Base-by-base conservation (phyloP, 2,888 invertebrate species). In the Sphaerophoria taeniata region DNA sequence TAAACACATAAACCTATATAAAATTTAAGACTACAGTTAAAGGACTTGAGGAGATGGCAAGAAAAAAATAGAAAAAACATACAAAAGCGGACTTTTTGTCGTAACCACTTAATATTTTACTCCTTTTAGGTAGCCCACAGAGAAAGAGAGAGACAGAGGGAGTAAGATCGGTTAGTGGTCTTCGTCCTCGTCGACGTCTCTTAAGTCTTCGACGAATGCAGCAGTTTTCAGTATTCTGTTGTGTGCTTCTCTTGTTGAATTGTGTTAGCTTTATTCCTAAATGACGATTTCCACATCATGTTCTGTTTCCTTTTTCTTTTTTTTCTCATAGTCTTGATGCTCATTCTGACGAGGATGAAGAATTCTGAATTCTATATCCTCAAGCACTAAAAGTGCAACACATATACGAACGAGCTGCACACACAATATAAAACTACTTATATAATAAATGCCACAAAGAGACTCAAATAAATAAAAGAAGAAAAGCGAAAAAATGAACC, bases 101-200 rank as follows among this genome's bases (percentile, higher is more conserved):
- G 85, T 77, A 72, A 81, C 81, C 85, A 85, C 85, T 85, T 85
- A 85, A 81, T 85, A 81, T 81, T 85, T 85, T 81, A 85, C 76
- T 85, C 76, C 85, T 77, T 77, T 85, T 85, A 73, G 75, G 63
- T 60, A 33, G 51, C 67, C 24, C 24, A 6, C 6, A 49, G 51
- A 53, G 24, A 63, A 73, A 24, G 24, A 24, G 24, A 24, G 24
- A 24, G 24, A 24, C 24, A 24, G 24, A 24, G 24, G 24, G 24
- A 24, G 24, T 24, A 24, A 24, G 24, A 24, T 24, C 73, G 76
- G 85, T 81, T 81, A 81, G 81, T 85, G 81, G 81, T 80, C 56
- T 55, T 49, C 69, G 33, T 3, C 16, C 49, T 65, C 36, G 49
- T 60, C 74, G 49, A 34, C 9, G 9, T 51, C 24, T 33, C 36